Conservation (phyloP, 2,113 vertebrate genomes). For the Aviceda subcristata region DNA sequence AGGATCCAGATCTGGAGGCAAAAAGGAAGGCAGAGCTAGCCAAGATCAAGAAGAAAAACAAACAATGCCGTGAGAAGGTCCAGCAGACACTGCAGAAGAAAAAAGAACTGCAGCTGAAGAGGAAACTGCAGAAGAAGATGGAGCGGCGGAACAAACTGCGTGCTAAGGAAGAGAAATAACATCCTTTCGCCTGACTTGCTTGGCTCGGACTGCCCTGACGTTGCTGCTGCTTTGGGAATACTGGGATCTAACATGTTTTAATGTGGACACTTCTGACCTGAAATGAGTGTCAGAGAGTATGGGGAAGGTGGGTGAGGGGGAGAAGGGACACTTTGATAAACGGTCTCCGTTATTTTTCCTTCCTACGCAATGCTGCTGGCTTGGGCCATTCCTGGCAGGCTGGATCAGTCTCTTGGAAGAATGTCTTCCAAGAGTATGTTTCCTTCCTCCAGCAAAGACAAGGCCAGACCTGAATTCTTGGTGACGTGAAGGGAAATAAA, state of each 20-base stretch:
- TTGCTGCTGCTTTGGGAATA: neutral
- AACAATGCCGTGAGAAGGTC: constrained; percentile 76
- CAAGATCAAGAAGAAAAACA: constrained; percentile 82
- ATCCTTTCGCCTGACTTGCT: neutral
- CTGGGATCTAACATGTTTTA: rapidly evolving
- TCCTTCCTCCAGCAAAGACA: neutral
- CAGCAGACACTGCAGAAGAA: constrained; percentile 69
- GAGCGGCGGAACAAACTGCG: constrained; percentile 11
- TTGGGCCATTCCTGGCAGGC: neutral
- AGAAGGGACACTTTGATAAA: neutral
- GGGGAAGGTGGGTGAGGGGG: neutral
- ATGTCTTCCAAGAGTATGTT: neutral
- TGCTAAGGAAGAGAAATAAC: neutral
- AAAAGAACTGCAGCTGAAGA: constrained; percentile 46
- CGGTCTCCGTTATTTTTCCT: rapidly evolving
- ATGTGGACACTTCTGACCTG: neutral
- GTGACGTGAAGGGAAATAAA: neutral
- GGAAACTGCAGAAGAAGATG: constrained; percentile 50
- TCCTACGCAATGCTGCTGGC: neutral
- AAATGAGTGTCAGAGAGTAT: neutral
- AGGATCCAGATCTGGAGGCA: constrained; percentile 91
- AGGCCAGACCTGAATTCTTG: neutral
- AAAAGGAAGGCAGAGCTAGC: constrained; percentile 86
- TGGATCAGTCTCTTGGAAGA: neutral
- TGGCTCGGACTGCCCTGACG: rapidly evolving